phyloP scores from a whole-genome alignment of 2,888 invertebrate species.

The Hydriomena furcata region DNA sequence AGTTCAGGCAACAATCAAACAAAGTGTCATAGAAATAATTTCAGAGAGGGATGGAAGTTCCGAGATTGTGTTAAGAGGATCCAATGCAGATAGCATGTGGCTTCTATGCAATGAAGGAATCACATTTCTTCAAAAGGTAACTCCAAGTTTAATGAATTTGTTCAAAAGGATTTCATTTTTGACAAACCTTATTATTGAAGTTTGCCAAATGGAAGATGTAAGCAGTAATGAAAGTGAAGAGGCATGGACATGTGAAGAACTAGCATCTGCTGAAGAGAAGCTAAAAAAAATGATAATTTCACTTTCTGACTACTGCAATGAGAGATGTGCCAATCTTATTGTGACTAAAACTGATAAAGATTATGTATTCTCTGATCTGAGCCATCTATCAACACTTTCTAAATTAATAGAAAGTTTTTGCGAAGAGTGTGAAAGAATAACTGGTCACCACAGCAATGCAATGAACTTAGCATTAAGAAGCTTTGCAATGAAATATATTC shows the following conservation, averaged over 20 bases:
- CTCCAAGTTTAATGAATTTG: slow-evolving; percentile 86
- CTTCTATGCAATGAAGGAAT: slow-evolving; percentile 88
- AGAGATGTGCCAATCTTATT: slow-evolving; percentile 94
- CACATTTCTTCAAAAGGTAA: slow-evolving; percentile 85
- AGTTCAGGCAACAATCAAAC: slow-evolving; percentile 94
- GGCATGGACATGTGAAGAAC: slow-evolving; percentile 88
- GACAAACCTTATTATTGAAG: slow-evolving; percentile 90
- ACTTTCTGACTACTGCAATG: slow-evolving; percentile 96
- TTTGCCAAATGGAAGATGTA: slow-evolving; percentile 84
- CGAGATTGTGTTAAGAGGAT: slow-evolving; percentile 74
- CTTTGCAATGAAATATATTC: slow-evolving; percentile 95
- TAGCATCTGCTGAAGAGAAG: slow-evolving; percentile 86
- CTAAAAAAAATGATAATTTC: slow-evolving; percentile 90
- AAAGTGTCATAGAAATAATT: slow-evolving; percentile 90
- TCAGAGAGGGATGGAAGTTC: slow-evolving; percentile 73
- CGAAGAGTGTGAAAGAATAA: slow-evolving; percentile 88
- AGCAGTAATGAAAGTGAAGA: slow-evolving; percentile 86
- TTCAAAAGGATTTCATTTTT: slow-evolving; percentile 89
- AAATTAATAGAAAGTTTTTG: slow-evolving; percentile 91
- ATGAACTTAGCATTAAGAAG: slow-evolving; percentile 92
- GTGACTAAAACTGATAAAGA: slow-evolving; percentile 89
- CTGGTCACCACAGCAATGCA: slow-evolving; percentile 90
- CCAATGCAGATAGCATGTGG: slow-evolving; percentile 72
- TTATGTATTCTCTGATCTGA: slow-evolving; percentile 86
- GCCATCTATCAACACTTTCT: slow-evolving; percentile 90